Conservation (phyloP, 2,888 invertebrate genomes). For the Acleris cristana region DNA sequence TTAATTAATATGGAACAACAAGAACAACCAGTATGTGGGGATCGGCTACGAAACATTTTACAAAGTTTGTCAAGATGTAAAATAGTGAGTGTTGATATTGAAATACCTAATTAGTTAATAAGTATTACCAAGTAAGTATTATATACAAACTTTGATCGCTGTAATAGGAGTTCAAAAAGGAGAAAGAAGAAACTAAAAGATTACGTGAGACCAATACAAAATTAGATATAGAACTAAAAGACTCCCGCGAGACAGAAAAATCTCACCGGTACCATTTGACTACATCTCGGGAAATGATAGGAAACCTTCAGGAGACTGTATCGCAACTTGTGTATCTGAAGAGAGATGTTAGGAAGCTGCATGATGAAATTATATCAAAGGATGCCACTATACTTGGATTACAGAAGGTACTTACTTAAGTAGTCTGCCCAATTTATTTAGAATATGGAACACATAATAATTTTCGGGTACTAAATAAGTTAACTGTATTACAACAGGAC, state of each 20-base stretch:
- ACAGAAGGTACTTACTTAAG: slow-evolving; percentile 56
- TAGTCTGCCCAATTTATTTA: background rate
- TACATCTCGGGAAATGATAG: slow-evolving; percentile 75
- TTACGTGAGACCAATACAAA: slow-evolving; percentile 63
- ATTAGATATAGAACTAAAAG: slow-evolving; percentile 66
- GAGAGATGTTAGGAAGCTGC: slow-evolving; percentile 68
- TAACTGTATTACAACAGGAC: slow-evolving; percentile 53
- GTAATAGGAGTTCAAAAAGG: slow-evolving; percentile 60
- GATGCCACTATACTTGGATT: slow-evolving; percentile 55
- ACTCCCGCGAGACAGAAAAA: slow-evolving; percentile 70
- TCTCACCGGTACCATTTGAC: slow-evolving; percentile 73
- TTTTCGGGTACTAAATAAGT: background rate
- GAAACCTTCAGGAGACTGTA: slow-evolving; percentile 73
- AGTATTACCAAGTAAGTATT: too few species aligned
- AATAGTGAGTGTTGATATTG: slow-evolving; percentile 55
- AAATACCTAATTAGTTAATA: too few species aligned
- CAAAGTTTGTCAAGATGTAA: slow-evolving; percentile 66
- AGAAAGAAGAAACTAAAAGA: slow-evolving; percentile 65
- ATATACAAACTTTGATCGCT: too few species aligned
- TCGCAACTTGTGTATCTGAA: slow-evolving; percentile 74
- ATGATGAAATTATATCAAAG: slow-evolving; percentile 62
- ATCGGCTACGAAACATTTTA: slow-evolving; percentile 63
- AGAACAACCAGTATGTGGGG: slow-evolving; percentile 45
- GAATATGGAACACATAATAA: background rate
- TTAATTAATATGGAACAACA: slow-evolving; percentile 44